Conservation (phyloP, 2,113 vertebrate species). For the Odocoileus virginianus region DNA sequence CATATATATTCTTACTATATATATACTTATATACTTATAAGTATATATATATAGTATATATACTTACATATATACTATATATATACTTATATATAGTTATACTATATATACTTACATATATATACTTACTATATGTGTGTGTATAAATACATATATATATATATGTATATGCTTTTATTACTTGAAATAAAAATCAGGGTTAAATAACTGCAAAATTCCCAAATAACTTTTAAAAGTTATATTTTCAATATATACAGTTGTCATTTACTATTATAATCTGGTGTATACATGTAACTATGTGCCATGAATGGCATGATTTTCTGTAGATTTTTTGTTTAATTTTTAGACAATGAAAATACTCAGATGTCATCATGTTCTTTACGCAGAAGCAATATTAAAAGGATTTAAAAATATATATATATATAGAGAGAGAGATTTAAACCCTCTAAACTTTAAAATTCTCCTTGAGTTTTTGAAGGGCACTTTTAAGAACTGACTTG, state of each 20-base stretch:
- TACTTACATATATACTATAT: too few relatives aligned
- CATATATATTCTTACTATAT: not conserved
- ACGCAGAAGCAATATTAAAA: constrained; percentile 39
- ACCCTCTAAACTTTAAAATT: constrained; percentile 70
- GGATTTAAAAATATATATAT: not conserved
- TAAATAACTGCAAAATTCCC: not conserved
- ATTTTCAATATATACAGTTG: not conserved
- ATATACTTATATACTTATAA: too few relatives aligned
- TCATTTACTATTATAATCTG: not conserved
- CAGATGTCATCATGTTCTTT: not conserved
- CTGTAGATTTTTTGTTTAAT: not conserved
- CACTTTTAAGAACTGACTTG: constrained; percentile 79
- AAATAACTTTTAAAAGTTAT: not conserved
- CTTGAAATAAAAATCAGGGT: not conserved
- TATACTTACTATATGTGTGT: not conserved
- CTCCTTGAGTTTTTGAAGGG: constrained; percentile 66
- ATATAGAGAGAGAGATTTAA: constrained; percentile 34
- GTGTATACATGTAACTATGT: not conserved
- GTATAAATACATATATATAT: not conserved
- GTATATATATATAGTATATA: not conserved
- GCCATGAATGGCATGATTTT: not conserved
- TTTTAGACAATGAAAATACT: not conserved
- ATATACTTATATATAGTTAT: too few relatives aligned
- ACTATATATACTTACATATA: not conserved
- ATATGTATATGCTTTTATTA: not conserved